These are phyloP conservation scores for Lasius platythorax DNA, from an alignment of 2,888 invertebrate species.

Conservation along the genomic window DNA sequence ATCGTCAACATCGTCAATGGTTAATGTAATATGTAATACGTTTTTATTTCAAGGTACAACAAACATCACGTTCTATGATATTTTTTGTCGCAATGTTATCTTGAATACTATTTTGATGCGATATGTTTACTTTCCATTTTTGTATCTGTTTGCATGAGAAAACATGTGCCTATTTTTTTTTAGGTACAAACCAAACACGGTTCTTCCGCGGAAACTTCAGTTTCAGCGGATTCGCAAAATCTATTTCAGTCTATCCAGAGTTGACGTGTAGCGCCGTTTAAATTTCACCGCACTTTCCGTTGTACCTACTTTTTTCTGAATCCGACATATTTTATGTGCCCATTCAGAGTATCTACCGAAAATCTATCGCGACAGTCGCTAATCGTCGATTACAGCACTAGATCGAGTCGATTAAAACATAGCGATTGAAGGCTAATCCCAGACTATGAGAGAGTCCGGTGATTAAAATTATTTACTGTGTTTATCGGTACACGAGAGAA, in stretches of 20 bases:
- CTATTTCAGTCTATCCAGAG: slow-evolving; percentile 20
- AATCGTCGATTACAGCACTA: slow-evolving; percentile 34
- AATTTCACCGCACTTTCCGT: not conserved
- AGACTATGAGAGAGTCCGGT: slow-evolving; percentile 55
- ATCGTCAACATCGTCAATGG: not conserved
- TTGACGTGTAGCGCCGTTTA: slow-evolving; percentile 21
- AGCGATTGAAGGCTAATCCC: slow-evolving; percentile 61
- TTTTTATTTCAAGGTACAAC: not conserved
- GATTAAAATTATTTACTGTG: slow-evolving; percentile 72
- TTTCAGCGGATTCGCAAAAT: slow-evolving; percentile 17
- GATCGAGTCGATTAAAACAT: slow-evolving; percentile 7
- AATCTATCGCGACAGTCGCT: slow-evolving; percentile 21
- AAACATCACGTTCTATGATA: not conserved
- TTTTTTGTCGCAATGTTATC: not conserved
- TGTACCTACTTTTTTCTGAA: not conserved
- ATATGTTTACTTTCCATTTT: slow-evolving; percentile 24
- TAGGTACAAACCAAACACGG: not conserved
- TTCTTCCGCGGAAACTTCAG: too few species aligned
- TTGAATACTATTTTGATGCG: slow-evolving; percentile 4
- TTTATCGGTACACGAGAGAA: slow-evolving; percentile 32
- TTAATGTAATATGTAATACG: too few species aligned
- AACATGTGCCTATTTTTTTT: not conserved
- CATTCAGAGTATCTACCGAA: not conserved
- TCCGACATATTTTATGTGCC: slow-evolving; percentile 32
- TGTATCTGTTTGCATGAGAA: not conserved